These are phyloP conservation scores for Megaceryle maxima DNA, from an alignment of 2,113 vertebrate species.

Conservation along the genomic window DNA sequence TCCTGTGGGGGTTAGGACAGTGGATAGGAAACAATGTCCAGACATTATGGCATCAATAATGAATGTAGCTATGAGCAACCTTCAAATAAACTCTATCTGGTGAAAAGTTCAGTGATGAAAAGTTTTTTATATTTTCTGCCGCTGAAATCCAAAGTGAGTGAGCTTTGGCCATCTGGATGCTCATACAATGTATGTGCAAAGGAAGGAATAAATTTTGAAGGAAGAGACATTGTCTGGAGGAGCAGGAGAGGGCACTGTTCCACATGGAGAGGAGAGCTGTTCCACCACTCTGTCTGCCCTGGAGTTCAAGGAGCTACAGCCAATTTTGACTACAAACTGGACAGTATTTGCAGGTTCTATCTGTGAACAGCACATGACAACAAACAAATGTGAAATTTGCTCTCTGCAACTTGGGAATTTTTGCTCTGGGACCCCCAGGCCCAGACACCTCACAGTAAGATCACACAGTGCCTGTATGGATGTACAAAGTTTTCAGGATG, in stretches of 20 bases:
- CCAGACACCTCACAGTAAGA: too few species aligned
- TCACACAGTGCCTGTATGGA: too few species aligned
- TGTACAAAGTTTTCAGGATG: neutral
- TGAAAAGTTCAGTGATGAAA: neutral
- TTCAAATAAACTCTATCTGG: neutral
- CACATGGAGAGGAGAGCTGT: neutral
- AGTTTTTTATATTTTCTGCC: neutral
- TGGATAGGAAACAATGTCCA: neutral
- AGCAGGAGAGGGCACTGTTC: neutral
- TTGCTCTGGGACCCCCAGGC: neutral
- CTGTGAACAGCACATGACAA: neutral
- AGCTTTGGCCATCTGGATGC: neutral
- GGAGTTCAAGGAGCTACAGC: neutral
- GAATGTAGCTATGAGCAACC: neutral
- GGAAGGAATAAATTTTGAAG: neutral
- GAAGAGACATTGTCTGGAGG: accelerated
- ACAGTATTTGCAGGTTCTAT: accelerated
- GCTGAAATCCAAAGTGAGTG: neutral
- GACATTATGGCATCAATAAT: neutral
- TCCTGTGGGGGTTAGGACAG: neutral
- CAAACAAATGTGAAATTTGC: neutral
- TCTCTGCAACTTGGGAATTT: neutral
- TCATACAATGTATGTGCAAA: neutral
- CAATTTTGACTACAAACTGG: neutral
- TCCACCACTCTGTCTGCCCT: accelerated